Evolutionary conservation across 2,797 vertebrate genomes (phyloP).

Genomic region (Poeciliopsis infans): DNA sequence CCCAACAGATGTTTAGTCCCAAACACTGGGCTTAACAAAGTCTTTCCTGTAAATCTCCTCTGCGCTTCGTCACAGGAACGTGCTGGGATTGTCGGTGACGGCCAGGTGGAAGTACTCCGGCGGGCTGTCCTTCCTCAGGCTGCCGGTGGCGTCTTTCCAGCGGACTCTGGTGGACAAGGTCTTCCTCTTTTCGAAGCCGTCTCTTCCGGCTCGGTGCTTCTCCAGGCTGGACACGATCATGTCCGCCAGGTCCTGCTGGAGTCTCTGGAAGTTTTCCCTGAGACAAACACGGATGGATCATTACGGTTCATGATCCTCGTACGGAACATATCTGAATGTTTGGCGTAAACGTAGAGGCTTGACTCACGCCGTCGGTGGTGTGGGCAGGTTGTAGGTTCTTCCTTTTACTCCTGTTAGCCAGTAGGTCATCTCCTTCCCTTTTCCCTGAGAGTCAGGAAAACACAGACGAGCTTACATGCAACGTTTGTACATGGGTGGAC

Average conservation of each 20-base stretch:
- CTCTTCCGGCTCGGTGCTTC: conserved; percentile 70
- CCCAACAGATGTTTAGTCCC: not conserved
- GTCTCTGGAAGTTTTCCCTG: conserved; percentile 94
- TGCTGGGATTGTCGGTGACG: conserved; percentile 79
- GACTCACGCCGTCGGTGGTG: conserved; percentile 92
- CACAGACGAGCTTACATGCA: not conserved
- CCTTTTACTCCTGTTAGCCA: conserved; percentile 92
- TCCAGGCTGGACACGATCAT: conserved; percentile 88
- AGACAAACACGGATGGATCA: not conserved
- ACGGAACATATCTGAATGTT: not conserved
- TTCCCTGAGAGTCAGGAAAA: conserved; percentile 79
- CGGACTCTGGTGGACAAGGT: conserved; percentile 83
- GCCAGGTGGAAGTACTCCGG: conserved; percentile 93
- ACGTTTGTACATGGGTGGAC: not conserved
- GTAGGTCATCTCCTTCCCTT: conserved; percentile 93
- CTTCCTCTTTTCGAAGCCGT: conserved; percentile 71
- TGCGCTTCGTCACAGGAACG: conserved; percentile 63
- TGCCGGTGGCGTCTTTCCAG: conserved; percentile 72
- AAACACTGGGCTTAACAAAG: not conserved
- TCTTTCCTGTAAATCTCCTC: not conserved
- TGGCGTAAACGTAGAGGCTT: not conserved
- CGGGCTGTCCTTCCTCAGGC: conserved; percentile 74
- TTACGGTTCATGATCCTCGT: not conserved
- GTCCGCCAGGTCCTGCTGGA: conserved; percentile 91
- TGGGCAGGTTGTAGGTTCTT: conserved; percentile 86